A percentile compares a stretch with the other conserved stretches of the same genome.
These are phyloP conservation scores for Drosophila mimica DNA, from an alignment of 2,888 invertebrate species.

Conservation along the genomic window DNA sequence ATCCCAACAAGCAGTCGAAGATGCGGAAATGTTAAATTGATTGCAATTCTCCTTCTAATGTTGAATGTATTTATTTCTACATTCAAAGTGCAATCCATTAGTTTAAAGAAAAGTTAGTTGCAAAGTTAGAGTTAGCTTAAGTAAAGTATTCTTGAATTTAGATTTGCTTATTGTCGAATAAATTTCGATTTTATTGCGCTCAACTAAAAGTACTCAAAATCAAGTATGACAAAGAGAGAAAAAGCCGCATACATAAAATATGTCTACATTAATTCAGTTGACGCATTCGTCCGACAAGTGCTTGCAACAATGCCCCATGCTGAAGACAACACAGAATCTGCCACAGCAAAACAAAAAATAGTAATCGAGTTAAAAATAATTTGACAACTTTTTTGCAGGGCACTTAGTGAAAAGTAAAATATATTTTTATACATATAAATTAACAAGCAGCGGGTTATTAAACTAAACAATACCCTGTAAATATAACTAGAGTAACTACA, in stretches of 20 bases:
- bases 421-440: not conserved
- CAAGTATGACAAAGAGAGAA: not conserved
- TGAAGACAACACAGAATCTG: not conserved
- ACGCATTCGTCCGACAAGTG: slow-evolving; percentile 14
- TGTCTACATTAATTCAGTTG: slow-evolving; percentile 19
- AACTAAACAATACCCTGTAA: slow-evolving; percentile 8
- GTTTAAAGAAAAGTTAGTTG: too few species aligned
- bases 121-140: not conserved
- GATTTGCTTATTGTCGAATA: not conserved
- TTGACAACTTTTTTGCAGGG: slow-evolving; percentile 19
- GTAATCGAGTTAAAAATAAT: slow-evolving; percentile 47
- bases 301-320: slow-evolving; percentile 9
- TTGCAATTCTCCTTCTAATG: not conserved
- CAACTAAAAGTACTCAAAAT: not conserved
- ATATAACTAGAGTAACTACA: not conserved
- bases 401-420: slow-evolving; percentile 5
- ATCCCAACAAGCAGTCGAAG: not conserved
- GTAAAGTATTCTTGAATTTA: not conserved
- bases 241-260: slow-evolving; percentile 25
- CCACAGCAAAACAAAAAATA: slow-evolving; percentile 25
- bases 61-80: not conserved
- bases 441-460: not conserved
- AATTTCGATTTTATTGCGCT: not conserved
- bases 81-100: not conserved
- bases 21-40: slow-evolving; percentile 11